Conservation (phyloP, 1,140 invertebrate species). For the Aphaenogaster rudis region DNA sequence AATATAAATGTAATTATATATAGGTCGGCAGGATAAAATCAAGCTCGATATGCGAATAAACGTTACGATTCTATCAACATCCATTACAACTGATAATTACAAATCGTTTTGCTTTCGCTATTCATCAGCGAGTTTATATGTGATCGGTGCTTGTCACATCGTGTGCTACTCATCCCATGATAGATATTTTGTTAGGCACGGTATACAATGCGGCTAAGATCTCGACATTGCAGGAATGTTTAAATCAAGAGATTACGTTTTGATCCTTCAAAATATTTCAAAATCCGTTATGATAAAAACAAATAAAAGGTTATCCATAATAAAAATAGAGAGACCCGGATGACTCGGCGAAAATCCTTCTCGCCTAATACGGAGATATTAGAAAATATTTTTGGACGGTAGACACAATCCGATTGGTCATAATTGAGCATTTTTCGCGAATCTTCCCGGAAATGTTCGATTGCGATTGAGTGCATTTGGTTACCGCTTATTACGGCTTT, state of each 20-base stretch:
- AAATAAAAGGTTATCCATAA: not conserved
- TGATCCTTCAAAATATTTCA: not conserved
- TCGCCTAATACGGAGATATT: not conserved
- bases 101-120: not conserved
- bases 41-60: not conserved
- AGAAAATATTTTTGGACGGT: not conserved
- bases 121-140: not conserved
- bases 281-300: slow-evolving; percentile 1
- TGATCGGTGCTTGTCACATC: not conserved
- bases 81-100: not conserved
- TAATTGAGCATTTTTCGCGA: not conserved
- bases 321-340: not conserved
- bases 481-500: not conserved
- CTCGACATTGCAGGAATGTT: not conserved
- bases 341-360: not conserved
- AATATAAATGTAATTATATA: not conserved
- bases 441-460: not conserved
- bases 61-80: not conserved
- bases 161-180: not conserved
- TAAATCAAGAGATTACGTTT: not conserved
- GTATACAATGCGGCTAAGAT: not conserved
- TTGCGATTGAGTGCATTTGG: not conserved
- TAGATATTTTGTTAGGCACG: not conserved
- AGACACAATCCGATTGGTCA: not conserved
- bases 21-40: not conserved